Base-by-base conservation (phyloP, 2,888 invertebrate genomes). In the Torymus auratus region DNA sequence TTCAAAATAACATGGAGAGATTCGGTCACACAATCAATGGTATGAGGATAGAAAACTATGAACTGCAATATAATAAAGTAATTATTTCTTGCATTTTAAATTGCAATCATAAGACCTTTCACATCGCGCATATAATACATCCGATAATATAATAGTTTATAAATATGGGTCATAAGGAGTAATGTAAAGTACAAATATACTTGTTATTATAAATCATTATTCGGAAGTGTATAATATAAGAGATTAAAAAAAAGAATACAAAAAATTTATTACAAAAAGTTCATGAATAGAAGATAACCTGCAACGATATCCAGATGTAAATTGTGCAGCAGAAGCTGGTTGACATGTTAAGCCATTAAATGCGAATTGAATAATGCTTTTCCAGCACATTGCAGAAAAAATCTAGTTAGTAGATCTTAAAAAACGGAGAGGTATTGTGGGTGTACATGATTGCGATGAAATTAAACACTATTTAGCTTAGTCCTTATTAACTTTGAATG, bases 331-430 rank as follows among this genome's bases (percentile, higher is more conserved):
- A 71, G 7, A 71, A 60, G 13, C 52, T 71, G 14, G 12, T 58
- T 78, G 78, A 60, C 78, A 78, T 78, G 65, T 78, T 78, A 67
- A 71, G 50, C 23, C 67, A 60, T 72, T 15, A 15, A 56, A 64
- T 2, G 17, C 15, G 10, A 28, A 20, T 28, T 56, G 13, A 11
- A n/a, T 17, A 2, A 17, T 23, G 10, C 15, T 61, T 62, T 55
- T 62, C 28, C 62, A 62, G 55, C 11, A 17, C 76, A 76, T 76
- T 61, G 61, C 76, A 68, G 14, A 64, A 17, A 65, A 10, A 41
- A 15, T n/a, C 2, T 20, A 55, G 3, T 41, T 28, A 17, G 14
- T 28, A 17, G 14, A 20, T 11, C 41, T 60, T 60, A 3, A 17
- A 41, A 17, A 58, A 23, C 60, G n/a, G 20, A 60, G 58, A 60